Evolutionary conservation across 2,797 vertebrate species (phyloP), one percentile per base, ranked within the genome.

Genomic region (Cottoperca gobio): DNA sequence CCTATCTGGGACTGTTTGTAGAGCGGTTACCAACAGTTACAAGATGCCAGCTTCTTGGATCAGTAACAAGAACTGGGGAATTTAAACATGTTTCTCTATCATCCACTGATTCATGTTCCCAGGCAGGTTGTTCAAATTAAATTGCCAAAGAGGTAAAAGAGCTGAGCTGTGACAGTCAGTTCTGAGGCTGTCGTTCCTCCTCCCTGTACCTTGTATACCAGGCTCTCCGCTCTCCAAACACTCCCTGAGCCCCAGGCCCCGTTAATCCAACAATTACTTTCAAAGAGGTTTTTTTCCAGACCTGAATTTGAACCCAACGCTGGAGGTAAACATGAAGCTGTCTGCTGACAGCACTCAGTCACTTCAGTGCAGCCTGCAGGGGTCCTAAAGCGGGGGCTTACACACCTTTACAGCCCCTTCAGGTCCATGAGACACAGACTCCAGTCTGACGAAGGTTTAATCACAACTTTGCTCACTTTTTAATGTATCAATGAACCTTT

Each of bases 241-340:
- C 17, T 28, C 13, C 21, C n/a, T 57, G 3, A 35, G 28, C 42
- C 26, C 8, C 2, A 6, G 50, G 59, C 19, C 19, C 14, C 8
- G 33, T 14, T 76, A 69, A 82, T 50, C 48, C 62, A 50, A 67
- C 63, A 58, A 24, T 62, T 79, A 10, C 75, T 71, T 77, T 52
- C 10, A 71, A 2, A 43, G 31, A 57, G 21, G 9, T 48, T 77
- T 75, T 70, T 57, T 70, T 53, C 73, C 43, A 73, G 60, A 79
- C 73, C 83, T 57, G 43, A 19, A 33, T 74, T 43, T 84, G 60
- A 79, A 72, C 63, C 24, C 59, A n/a, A 21, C 2, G 9, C 54
- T 52, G 46, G 5, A 65, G 52, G 45, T 63, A 62, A 67, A 76
- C 21, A 70, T 42, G 33, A 35, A 73, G 28, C 28, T 21, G 70